Evolutionary conservation across 2,888 invertebrate genomes (phyloP), one percentile per base, ranked within the genome.

Genomic region (Allolobophora icterica): DNA sequence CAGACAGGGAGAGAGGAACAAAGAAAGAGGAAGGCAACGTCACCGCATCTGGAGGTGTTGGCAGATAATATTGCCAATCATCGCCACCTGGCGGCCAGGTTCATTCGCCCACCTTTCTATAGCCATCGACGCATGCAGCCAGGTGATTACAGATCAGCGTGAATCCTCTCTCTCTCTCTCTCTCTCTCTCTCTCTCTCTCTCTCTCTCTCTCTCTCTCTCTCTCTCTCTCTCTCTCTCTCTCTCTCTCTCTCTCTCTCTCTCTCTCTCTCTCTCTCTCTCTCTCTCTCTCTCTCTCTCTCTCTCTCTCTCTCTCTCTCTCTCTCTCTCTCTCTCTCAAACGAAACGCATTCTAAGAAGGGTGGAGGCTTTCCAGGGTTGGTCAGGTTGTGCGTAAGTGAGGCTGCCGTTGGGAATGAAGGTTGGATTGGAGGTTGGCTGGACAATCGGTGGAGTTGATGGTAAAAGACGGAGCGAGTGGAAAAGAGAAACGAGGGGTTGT

Each of bases 31-130:
- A 1, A n/a, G 71, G 30, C 71, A 11, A 17, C n/a, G 71, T 71
- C 71, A 71, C n/a, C n/a, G 71, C n/a, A 71, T 71, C 30, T 71
- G 71, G 71, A 71, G 71, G 71, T 71, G 30, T 71, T 71, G n/a
- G 71, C 71, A n/a, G 71, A n/a, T 71, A 71, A 71, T 71, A 71
- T 71, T 71, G 71, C 71, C 71, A 71, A 71, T 71, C 71, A 71
- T n/a, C 71, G n/a, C 30, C 71, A 71, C 71, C 71, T 71, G 71
- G 71, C 71, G n/a, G 1, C 71, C n/a, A n/a, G 15, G 1, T 71
- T 71, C 71, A n/a, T 71, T n/a, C 71, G 71, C 13, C 30, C 11
- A 71, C 71, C 71, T n/a, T n/a, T 8, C 8, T 30, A 3, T 6
- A 71, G 71, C 8, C 71, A 71, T 71, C n/a, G 30, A n/a, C 30